Evolutionary conservation across 2,797 vertebrate genomes (phyloP), one percentile per base, ranked within the genome.

Genomic region (Champsocephalus gunnari): DNA sequence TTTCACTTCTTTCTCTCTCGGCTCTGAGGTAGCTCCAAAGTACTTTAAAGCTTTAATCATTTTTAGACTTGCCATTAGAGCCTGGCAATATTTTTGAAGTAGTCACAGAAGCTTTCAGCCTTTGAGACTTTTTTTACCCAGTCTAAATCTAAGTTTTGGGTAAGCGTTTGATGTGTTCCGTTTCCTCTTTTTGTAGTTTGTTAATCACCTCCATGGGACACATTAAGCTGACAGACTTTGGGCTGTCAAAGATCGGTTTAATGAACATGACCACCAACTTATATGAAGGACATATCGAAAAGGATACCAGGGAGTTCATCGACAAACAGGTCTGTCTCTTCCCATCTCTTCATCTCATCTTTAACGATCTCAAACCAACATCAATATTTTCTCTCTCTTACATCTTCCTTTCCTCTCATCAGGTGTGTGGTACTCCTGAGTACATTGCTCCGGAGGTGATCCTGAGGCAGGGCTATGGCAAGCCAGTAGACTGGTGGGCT

Each of bases 201-300:
- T 88, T 98, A 88, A 97, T 98, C 82, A 98, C 97, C 59, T 98
- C 97, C 54, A 94, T 98, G 96, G 97, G 97, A 47, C 97, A 98
- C 89, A 98, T 98, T 83, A 98, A 98, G 79, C 95, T 98, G 85
- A 98, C 97, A 13, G 97, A 98, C 88, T 98, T 98, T 5, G 97
- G 97, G 19, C 91, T 98, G 64, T 98, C 97, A 28, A 98, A 98
- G 85, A 97, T 98, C 43, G 97, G 97, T 0, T 93, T 98, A 2
- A 98, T 98, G 97, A 98, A 97, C 91, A 96, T 98, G 96, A 98
- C 97, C 9, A 98, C 96, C 75, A 98, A 98, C 91, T 93, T 98
- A 57, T 98, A 98, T 14, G 97, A 98, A 81, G 97, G 96, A 77
- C 97, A 98, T 65, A 98, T 98, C 75, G 97, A 98, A 87, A 98